Conservation (phyloP, 2,113 vertebrate genomes). For the Cacatua alba region DNA sequence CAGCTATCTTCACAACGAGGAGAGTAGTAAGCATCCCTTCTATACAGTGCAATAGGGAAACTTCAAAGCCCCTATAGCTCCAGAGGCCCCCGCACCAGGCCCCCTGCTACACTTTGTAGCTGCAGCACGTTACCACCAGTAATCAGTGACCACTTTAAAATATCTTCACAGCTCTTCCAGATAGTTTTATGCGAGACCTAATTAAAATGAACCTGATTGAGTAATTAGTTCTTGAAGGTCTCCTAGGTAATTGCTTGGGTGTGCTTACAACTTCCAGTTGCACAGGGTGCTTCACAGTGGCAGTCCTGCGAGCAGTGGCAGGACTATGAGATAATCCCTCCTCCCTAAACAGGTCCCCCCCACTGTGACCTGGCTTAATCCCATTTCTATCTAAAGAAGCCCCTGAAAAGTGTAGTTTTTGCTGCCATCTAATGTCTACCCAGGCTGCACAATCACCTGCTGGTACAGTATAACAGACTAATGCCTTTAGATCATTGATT, state of each 20-base stretch:
- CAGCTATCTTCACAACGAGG: not conserved
- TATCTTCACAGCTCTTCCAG: not conserved
- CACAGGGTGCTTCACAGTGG: fast-evolving
- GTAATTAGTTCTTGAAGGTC: not conserved
- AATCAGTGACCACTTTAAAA: not conserved
- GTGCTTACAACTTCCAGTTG: not conserved
- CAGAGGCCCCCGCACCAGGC: not conserved
- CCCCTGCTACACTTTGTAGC: not conserved
- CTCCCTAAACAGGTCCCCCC: not conserved
- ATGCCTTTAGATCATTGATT: not conserved
- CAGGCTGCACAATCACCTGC: not conserved
- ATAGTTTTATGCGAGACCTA: not conserved
- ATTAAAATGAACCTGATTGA: not conserved
- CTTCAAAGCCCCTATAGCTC: not conserved
- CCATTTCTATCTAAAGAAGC: not conserved
- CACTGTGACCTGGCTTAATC: not conserved
- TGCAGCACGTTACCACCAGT: not conserved
- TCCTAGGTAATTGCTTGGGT: not conserved
- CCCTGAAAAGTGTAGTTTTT: not conserved
- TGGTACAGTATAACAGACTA: not conserved
- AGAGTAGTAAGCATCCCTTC: not conserved
- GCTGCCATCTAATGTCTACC: conserved; percentile 4
- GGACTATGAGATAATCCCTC: not conserved
- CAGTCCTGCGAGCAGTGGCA: not conserved
- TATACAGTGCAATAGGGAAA: not conserved